Percentiles rank a stretch among this genome's conserved stretches.
phyloP scores from a whole-genome alignment of 2,888 invertebrate genomes.

The Hydropsyche betteni region DNA sequence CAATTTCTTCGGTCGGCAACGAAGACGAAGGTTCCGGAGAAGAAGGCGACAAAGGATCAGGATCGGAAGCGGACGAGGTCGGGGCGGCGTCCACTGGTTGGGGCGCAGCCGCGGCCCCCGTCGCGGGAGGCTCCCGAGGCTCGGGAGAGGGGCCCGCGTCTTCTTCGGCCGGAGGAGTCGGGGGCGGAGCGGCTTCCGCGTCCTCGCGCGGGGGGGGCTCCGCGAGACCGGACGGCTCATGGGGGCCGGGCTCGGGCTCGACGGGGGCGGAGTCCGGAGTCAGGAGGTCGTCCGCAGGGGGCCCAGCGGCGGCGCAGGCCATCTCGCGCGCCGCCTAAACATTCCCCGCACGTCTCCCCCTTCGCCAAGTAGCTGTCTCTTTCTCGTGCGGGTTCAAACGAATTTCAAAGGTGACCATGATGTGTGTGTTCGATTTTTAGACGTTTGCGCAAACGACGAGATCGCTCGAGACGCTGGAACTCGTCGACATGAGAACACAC shows the following conservation, averaged over 20 bases:
- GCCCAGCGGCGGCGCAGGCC: conserved; percentile 60
- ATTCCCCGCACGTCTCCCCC: neutral
- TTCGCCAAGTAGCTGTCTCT: neutral
- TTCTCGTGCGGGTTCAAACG: neutral
- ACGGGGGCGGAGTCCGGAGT: conserved; percentile 65
- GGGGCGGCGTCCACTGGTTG: too few species aligned
- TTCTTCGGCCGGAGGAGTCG: neutral
- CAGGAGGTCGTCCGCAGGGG: conserved; percentile 54
- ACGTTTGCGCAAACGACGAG: too few species aligned
- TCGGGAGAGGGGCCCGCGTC: conserved; percentile 4
- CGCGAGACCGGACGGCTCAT: conserved; percentile 58
- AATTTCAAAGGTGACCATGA: too few species aligned
- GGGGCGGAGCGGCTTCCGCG: conserved; percentile 49
- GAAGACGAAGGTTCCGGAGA: neutral
- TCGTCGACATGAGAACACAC: too few species aligned
- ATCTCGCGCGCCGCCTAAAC: conserved; percentile 57
- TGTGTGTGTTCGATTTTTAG: too few species aligned
- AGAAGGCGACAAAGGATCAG: conserved; percentile 34
- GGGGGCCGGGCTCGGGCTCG: conserved; percentile 70
- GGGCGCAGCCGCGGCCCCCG: conserved; percentile 53
- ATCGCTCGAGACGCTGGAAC: too few species aligned
- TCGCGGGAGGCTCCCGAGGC: neutral
- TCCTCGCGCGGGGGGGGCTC: conserved; percentile 55
- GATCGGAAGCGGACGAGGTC: too few species aligned
- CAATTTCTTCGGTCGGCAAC: neutral